Evolutionary conservation across 2,113 vertebrate genomes (phyloP), one percentile per base, ranked within the genome.

Genomic region (Peromyscus leucopus): DNA sequence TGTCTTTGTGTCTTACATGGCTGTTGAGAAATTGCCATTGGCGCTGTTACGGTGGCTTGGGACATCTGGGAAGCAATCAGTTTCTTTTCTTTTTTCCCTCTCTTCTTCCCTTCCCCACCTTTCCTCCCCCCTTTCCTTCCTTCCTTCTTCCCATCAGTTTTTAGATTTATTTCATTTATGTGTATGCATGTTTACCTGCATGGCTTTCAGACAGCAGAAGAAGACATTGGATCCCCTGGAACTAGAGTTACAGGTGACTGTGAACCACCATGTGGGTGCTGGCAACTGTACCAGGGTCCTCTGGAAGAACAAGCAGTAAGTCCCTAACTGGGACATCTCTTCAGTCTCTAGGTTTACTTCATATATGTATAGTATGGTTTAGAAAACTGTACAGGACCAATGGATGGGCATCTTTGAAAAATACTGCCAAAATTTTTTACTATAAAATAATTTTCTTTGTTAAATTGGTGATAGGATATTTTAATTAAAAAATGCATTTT

Each of bases 371-470:
- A 80, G 4, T 17, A 93, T 92, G n/a, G 13, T 91, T 95, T 89
- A 75, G 67, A 89, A 79, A 82, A 89, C n/a, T 46, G 33, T 46
- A 8, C 63, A 57, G 31, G 12, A 95, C 31, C 78, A 88, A 39
- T 46, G 16, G 33, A 46, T 88, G 22, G 39, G 28, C 7, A 80
- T 80, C 63, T 88, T n/a, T 74, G 71, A 90, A 95, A 95, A 92
- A 89, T n/a, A 82, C 12, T 59, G 33, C 42, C 79, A 90, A 28
- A 51, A 3, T 74, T 19, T 89, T 96, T 90, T 59, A 57, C n/a
- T 90, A 86, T 82, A 74, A 91, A 96, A 91, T 82, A 36, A 21
- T 92, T 92, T 63, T 88, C 9, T 92, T 75, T 90, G 71, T 76
- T 51, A 93, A 90, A 75, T 65, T 80, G 55, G 4, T 12, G 51